Evolutionary conservation across 2,888 invertebrate species (phyloP).

Genomic region (Ophion slaviceki): DNA sequence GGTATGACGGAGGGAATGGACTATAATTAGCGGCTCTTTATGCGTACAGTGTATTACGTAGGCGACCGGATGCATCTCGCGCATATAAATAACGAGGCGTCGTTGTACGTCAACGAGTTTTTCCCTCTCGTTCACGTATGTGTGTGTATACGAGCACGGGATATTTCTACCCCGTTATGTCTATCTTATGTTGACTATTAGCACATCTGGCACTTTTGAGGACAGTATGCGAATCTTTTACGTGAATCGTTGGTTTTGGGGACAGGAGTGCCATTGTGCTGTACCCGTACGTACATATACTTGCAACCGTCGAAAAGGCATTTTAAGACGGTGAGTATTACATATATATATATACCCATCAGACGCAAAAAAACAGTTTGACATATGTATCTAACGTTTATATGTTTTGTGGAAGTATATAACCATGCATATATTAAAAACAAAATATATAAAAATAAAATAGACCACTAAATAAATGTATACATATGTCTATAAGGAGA

Average conservation of each 20-base stretch:
- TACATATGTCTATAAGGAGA: too few species aligned
- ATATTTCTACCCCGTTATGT: neutral
- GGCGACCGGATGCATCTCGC: conserved; percentile 33
- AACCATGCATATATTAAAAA: too few species aligned
- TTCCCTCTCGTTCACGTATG: conserved; percentile 22
- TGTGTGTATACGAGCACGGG: neutral
- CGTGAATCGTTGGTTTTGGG: neutral
- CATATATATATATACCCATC: too few species aligned
- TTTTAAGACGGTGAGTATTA: too few species aligned
- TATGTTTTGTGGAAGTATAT: too few species aligned
- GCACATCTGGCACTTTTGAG: neutral
- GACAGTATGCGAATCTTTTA: neutral
- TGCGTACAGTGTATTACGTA: conserved; percentile 42
- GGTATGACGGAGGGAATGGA: conserved; percentile 22
- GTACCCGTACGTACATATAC: too few species aligned
- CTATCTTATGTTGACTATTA: neutral
- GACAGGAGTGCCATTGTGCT: too few species aligned
- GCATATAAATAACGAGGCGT: conserved; percentile 39
- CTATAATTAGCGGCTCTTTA: conserved; percentile 26
- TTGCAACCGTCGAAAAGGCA: too few species aligned
- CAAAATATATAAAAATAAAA: too few species aligned
- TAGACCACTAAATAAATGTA: too few species aligned
- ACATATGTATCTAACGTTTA: too few species aligned
- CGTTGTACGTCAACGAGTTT: conserved; percentile 39
- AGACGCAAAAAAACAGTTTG: too few species aligned